Evolutionary conservation across 2,113 vertebrate species (phyloP), one percentile per base, ranked within the genome.

Genomic region (Hiodon tergisus): DNA sequence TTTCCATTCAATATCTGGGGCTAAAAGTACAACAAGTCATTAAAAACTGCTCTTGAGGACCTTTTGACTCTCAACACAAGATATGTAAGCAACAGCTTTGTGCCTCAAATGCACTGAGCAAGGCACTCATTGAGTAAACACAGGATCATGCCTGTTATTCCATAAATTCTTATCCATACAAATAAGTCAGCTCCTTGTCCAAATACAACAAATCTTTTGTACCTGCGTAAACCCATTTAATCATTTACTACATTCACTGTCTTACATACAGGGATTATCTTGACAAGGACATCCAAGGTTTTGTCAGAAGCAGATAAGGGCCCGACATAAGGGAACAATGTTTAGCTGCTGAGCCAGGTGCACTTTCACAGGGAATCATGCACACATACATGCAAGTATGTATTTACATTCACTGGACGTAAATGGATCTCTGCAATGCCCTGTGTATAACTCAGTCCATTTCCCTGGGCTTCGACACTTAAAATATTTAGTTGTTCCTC

Each of bases 401-500:
- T 69, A 78, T 82, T 81, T 77, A 79, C 86, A 88, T 74, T 6
- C 7, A 53, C 57, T 77, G 79, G 77, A 83, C 80, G 66, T 59
- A 81, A 81, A 83, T 78, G 78, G 78, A 75, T 74, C 4, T 50
- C 14, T 55, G 65, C 60, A 73, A 73, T 61, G 16, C 52, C 59
- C 74, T 60, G 67, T 67, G 60, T 69, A 73, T 79, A 80, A 77
- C 74, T 75, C 55, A 0, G 6, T 76, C 78, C 63, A 77, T 67
- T 72, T 74, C 59, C 8, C 59, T 62, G 78, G 72, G 78, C 74
- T 4, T 55, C 72, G 66, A 77, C 69, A 87, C 78, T 76, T 31
- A 31, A 90, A 89, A 87, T 86, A 88, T 89, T 88, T 89, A 87
- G 80, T 79, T 73, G 54, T 65, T 84, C 71, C 78, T 67, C 73